phyloP scores from a whole-genome alignment of 2,797 vertebrate species.

The Loriculus beryllinus region DNA sequence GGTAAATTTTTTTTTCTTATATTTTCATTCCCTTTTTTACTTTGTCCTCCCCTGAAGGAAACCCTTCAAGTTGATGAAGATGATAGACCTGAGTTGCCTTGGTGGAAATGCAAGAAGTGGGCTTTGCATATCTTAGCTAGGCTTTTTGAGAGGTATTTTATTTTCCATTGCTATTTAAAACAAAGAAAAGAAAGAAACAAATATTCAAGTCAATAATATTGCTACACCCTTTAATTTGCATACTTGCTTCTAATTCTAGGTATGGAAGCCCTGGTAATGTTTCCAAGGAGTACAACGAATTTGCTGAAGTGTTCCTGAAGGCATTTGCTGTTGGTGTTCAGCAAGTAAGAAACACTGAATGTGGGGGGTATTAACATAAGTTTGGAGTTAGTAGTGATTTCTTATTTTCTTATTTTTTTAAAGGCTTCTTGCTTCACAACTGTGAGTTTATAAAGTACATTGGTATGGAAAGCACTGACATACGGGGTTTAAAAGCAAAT shows the following conservation, averaged over 20 bases:
- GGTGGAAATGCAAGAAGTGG: conserved; percentile 99
- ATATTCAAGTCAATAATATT: not conserved
- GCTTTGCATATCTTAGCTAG: conserved; percentile 97
- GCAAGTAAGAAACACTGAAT: conserved; percentile 80
- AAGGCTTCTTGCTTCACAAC: not conserved
- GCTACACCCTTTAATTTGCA: not conserved
- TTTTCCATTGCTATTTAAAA: not conserved
- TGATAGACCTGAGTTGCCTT: conserved; percentile 93
- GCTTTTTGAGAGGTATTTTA: conserved; percentile 92
- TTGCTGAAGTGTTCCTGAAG: conserved; percentile 98
- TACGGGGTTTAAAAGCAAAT: not conserved
- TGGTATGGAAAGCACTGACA: not conserved
- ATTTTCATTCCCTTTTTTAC: not conserved
- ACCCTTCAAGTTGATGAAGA: conserved; percentile 98
- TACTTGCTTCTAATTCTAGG: conserved; percentile 72
- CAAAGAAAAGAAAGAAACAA: not conserved
- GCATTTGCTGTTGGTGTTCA: conserved; percentile 95
- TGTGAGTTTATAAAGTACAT: not conserved
- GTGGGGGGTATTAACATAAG: not conserved
- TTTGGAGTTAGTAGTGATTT: not conserved
- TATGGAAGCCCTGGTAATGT: conserved; percentile 99
- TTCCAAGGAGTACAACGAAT: conserved; percentile 98
- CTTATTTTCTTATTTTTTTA: not conserved
- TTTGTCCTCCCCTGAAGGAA: conserved; percentile 77
- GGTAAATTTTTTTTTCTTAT: not conserved